Evolutionary conservation across 2,113 vertebrate species (phyloP), one percentile per base, ranked within the genome.

Genomic region (Colistium nudipinnis): DNA sequence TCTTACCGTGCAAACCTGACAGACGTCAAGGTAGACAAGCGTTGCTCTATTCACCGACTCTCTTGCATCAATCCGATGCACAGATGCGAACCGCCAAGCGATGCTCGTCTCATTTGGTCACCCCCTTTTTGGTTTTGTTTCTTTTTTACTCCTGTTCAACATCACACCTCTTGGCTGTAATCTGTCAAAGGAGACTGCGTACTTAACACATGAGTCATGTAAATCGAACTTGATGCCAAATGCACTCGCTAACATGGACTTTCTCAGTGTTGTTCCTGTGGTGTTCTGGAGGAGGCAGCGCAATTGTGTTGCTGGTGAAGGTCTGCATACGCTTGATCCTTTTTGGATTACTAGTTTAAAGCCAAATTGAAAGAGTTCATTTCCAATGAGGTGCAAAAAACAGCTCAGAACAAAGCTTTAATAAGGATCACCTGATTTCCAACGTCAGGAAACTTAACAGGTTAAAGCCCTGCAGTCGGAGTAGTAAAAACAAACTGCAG

Each of bases 131-230:
- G 6, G 1, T 17, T 35, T 13, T 33, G 19, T 52, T 30, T 22
- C 19, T 1, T 43, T 14, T 43, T 47, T 39, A n/a, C 5, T 2
- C n/a, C 17, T 17, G 19, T 19, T 57, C 11, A 17, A 14, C 22
- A 33, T 72, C 19, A 25, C 39, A 78, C 8, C 11, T 60, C 11
- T 60, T 45, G 17, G 60, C 56, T 71, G 53, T 67, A 61, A 53
- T 51, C 71, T 43, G 38, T 57, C n/a, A 56, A 20, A 75, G 62
- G 39, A 57, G 43, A 17, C 11, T 4, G 45, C 65, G 7, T 62
- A 8, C 59, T 64, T 38, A 64, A 61, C n/a, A 27, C 16, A 3
- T 81, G 72, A 85, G 71, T 78, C 80, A 72, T 55, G 45, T 22
- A 16, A 51, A 62, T 17, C 20, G 2, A 48, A 28, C 39, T 38